These are phyloP conservation scores for Sternarchorhynchus goeldii DNA, from an alignment of 2,797 vertebrate genomes.

Conservation along the genomic window DNA sequence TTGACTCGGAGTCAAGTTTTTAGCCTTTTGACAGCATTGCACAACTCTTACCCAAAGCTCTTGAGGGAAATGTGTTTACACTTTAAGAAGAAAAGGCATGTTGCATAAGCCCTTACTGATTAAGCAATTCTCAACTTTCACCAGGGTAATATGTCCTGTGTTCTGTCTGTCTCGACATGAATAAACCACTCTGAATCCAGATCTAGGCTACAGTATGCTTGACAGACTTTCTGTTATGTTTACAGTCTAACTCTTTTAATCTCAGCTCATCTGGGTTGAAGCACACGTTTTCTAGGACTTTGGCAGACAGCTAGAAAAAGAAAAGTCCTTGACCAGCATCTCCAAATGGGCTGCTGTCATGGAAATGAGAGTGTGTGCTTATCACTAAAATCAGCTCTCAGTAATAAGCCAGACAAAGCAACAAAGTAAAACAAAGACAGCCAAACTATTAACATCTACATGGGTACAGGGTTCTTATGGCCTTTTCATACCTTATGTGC, in stretches of 20 bases:
- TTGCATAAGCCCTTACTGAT: constrained; percentile 56
- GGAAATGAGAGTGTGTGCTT: neutral
- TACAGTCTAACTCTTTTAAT: constrained; percentile 16
- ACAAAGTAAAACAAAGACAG: constrained; percentile 1
- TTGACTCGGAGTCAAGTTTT: constrained; percentile 39
- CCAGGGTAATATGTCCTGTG: neutral
- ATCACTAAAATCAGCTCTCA: constrained; percentile 5
- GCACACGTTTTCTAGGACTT: neutral
- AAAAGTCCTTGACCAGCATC: neutral
- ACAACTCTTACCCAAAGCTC: constrained; percentile 70
- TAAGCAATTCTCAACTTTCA: constrained; percentile 52
- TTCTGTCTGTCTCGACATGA: constrained; percentile 13
- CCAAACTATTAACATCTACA: neutral
- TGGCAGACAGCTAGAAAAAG: constrained; percentile 5
- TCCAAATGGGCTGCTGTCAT: neutral
- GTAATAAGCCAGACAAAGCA: neutral
- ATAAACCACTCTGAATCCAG: constrained; percentile 39
- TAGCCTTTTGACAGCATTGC: constrained; percentile 52
- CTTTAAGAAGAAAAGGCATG: constrained; percentile 36
- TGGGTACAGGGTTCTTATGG: neutral
- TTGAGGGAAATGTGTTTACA: constrained; percentile 65
- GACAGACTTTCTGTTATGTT: neutral
- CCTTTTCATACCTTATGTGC: neutral
- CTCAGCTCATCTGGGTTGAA: neutral
- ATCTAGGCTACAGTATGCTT: constrained; percentile 23